These are phyloP conservation scores for Ficedula albicollis DNA, from an alignment of 2,797 vertebrate species.

Conservation along the genomic window DNA sequence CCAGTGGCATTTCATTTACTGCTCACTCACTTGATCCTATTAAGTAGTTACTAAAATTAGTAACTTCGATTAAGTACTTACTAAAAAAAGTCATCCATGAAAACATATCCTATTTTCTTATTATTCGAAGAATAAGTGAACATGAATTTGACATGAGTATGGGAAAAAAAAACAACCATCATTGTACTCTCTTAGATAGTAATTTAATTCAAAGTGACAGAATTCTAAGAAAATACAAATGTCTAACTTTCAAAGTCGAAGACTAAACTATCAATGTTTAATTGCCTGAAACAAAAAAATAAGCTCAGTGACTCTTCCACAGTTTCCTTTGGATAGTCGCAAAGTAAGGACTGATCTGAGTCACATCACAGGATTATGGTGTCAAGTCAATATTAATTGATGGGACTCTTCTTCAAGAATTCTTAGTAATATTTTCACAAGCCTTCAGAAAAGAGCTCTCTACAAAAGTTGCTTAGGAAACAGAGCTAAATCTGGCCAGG, in stretches of 20 bases:
- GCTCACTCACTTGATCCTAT: slow-evolving; percentile 32
- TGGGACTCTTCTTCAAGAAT: not conserved
- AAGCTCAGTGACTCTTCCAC: not conserved
- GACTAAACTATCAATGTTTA: not conserved
- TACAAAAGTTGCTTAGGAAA: not conserved
- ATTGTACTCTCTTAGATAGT: not conserved
- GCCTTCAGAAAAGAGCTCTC: not conserved
- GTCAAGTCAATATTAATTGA: not conserved
- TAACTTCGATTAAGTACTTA: slow-evolving; percentile 5
- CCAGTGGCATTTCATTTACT: not conserved
- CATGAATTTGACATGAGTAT: not conserved
- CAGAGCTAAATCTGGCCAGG: not conserved
- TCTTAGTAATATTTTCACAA: not conserved
- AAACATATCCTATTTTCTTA: not conserved
- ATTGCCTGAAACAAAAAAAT: not conserved
- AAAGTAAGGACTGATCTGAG: not conserved
- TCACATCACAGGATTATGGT: not conserved
- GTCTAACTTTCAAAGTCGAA: not conserved
- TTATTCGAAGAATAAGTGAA: not conserved
- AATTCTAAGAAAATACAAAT: not conserved
- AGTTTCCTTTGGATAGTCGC: not conserved
- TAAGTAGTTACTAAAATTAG: slow-evolving; percentile 15
- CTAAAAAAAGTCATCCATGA: not conserved
- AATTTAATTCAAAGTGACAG: not conserved
- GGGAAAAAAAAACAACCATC: not conserved